phyloP scores from a whole-genome alignment of 2,888 invertebrate species.

The Melinopterus prodromus region DNA sequence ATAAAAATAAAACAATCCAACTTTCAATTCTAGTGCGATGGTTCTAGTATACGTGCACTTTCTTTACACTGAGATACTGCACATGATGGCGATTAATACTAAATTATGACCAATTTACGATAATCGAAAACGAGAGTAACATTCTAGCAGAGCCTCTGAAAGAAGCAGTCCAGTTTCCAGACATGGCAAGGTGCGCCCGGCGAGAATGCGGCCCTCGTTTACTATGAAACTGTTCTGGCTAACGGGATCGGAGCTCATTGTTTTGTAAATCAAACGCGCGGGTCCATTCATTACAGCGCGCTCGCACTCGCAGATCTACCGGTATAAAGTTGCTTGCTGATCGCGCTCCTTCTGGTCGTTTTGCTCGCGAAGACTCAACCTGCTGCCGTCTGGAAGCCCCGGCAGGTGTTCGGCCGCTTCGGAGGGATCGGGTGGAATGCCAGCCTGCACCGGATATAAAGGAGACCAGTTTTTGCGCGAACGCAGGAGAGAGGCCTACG shows the following conservation, averaged over 20 bases:
- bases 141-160: neutral
- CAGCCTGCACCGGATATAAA: conserved; percentile 23
- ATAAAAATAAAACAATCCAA: too few relatives aligned
- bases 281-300: conserved; percentile 16
- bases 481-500: neutral
- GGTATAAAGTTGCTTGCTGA: neutral
- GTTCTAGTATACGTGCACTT: too few relatives aligned
- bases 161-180: conserved; percentile 6
- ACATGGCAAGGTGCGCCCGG: conserved; percentile 14
- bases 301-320: conserved; percentile 6
- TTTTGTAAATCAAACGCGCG: conserved; percentile 24
- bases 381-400: conserved; percentile 8
- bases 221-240: conserved; percentile 26
- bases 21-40: neutral
- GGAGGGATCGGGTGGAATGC: conserved; percentile 6
- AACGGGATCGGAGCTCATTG: conserved; percentile 18
- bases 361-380: conserved; percentile 15
- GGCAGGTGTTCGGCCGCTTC: conserved; percentile 16
- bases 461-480: conserved; percentile 21
- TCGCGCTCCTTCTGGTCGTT: neutral
- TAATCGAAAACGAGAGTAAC: conserved; percentile 16
- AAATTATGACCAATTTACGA: neutral
- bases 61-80: neutral
- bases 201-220: conserved; percentile 15
- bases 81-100: neutral